Base-by-base conservation (phyloP, 2,888 invertebrate genomes). In the Cinara cedri region DNA sequence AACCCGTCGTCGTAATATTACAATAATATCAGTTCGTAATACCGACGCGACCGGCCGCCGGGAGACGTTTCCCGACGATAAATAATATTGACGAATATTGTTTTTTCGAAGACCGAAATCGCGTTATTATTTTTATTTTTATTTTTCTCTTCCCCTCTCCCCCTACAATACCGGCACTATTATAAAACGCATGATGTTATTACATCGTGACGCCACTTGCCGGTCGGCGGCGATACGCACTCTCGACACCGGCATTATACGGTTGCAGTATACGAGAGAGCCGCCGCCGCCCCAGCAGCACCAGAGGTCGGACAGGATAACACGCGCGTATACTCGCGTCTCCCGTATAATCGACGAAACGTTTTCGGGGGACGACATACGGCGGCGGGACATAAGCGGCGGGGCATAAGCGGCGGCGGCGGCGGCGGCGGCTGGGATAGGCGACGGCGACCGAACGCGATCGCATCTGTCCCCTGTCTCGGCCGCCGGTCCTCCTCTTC, bases 391-490 rank as follows among this genome's bases (percentile, higher is more conserved):
- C n/a, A n/a, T n/a, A n/a, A n/a, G n/a, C n/a, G n/a, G n/a, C 34
- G 34, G 34, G 34, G 34, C 34, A 34, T 34, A 34, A 34, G 34
- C 34, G 34, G 9, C 55, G 21, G 14, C 10, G 42, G 21, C 16
- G 68, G 13, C 16, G 66, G 16, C 26, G 49, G 49, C 26, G 16
- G 62, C 14, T 24, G 42, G 21, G 54, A 55, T 49, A 68, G 21
- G 9, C 54, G 57, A 74, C 51, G 72, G 51, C 51, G 49, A 42
- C 72, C 72, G 72, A 72, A 34, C 62, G 51, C 49, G 72, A 74
- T 62, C 62, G 42, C 72, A 74, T 72, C 72, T 74, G 62, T 74
- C 72, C 72, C 72, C 51, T 63, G 19, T 63, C 72, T 72, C 62
- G 49, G 10, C 62, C 62, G 62, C 34, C 34, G 49, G 62, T 72